phyloP scores from a whole-genome alignment of 1,140 invertebrate species.

The Piezodorus guildinii region DNA sequence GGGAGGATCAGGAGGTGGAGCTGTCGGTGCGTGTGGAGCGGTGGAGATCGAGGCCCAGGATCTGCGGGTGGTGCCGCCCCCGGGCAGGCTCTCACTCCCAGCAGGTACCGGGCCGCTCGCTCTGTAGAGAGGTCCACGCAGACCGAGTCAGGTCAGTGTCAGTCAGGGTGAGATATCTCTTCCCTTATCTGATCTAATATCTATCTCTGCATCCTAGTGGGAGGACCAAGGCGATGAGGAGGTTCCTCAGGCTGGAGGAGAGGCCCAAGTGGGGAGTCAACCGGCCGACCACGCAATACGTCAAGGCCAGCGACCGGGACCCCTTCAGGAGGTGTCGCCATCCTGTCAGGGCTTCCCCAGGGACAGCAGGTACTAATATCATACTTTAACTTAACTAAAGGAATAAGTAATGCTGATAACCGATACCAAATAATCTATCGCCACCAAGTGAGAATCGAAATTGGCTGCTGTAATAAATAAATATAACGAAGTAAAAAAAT shows the following conservation, averaged over 20 bases:
- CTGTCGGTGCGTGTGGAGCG: not conserved
- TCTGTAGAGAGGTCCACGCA: slow-evolving; percentile 48
- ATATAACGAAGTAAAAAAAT: no score
- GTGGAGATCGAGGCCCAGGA: slow-evolving; percentile 23
- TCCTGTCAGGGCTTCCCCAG: slow-evolving; percentile 1
- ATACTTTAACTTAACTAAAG: no score
- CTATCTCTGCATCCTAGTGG: not conserved
- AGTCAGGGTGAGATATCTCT: not conserved
- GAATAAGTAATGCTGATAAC: no score
- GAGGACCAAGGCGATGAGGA: slow-evolving; percentile 30
- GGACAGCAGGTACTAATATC: slow-evolving; percentile 14
- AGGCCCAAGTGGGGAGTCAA: slow-evolving; percentile 55
- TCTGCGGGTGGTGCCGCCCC: slow-evolving; percentile 26
- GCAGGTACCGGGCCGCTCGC: slow-evolving; percentile 21
- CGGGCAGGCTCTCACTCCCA: slow-evolving; percentile 28
- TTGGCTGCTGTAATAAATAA: no score
- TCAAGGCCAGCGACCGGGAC: slow-evolving; percentile 66
- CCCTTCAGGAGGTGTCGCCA: slow-evolving; percentile 35
- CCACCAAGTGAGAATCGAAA: no score
- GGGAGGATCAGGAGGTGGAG: not conserved
- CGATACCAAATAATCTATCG: no score
- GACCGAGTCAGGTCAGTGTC: slow-evolving; percentile 35
- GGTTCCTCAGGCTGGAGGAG: slow-evolving; percentile 40
- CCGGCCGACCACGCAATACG: slow-evolving; percentile 53
- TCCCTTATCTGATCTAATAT: not conserved